These are phyloP conservation scores for Champsocephalus gunnari DNA, from an alignment of 2,797 vertebrate genomes.

Conservation along the genomic window DNA sequence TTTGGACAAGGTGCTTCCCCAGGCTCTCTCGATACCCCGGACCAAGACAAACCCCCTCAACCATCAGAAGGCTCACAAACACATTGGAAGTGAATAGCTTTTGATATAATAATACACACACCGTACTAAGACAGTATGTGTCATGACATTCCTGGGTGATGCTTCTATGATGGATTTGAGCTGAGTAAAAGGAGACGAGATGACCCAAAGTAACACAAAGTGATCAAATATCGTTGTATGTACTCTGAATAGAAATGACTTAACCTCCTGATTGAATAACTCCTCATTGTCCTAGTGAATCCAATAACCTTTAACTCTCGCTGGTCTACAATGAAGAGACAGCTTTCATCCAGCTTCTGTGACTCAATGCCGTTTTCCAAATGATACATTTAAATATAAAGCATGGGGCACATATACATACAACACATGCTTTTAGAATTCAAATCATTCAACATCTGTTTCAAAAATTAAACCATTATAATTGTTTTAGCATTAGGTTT, in stretches of 20 bases:
- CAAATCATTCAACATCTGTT: neutral
- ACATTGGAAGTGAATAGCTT: conserved; percentile 35
- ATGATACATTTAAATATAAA: neutral
- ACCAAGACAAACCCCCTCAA: conserved; percentile 84
- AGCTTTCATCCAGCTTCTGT: neutral
- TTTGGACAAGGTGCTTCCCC: conserved; percentile 92
- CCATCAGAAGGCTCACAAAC: conserved; percentile 68
- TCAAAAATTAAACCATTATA: too few species aligned
- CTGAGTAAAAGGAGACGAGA: neutral
- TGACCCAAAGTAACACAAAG: neutral
- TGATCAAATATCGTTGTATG: too few species aligned
- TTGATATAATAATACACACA: conserved; percentile 36
- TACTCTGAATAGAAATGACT: too few species aligned
- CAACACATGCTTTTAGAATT: neutral
- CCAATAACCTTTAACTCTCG: neutral
- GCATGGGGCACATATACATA: neutral
- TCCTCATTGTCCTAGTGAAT: too few species aligned
- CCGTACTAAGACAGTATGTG: conserved; percentile 20
- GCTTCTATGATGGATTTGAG: conserved; percentile 2
- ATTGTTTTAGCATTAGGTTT: too few species aligned
- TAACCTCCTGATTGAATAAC: too few species aligned
- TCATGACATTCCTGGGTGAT: neutral
- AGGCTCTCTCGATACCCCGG: conserved; percentile 79
- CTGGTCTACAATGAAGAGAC: neutral
- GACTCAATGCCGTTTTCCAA: neutral